Conservation (phyloP, 2,888 invertebrate species). For the Busseola fusca region DNA sequence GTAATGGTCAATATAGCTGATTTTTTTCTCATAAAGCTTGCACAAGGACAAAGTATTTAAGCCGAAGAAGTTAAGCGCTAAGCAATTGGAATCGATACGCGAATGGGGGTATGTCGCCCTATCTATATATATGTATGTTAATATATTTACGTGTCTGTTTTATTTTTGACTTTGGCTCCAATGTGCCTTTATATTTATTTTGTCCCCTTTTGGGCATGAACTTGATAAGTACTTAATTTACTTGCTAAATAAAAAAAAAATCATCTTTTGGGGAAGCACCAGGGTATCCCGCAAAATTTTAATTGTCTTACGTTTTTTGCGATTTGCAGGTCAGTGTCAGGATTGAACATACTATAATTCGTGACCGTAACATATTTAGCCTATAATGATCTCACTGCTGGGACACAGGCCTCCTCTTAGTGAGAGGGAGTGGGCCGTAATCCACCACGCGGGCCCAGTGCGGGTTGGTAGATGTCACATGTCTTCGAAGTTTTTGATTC, state of each 20-base stretch:
- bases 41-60: slow-evolving; percentile 87
- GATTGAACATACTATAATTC: too few relatives aligned
- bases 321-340: background rate
- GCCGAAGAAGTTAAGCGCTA: slow-evolving; percentile 94
- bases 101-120: slow-evolving; percentile 93
- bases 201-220: background rate
- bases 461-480: too few relatives aligned
- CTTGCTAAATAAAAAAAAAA: background rate
- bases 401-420: too few relatives aligned
- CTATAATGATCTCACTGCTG: too few relatives aligned
- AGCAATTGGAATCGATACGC: slow-evolving; percentile 95
- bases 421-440: too few relatives aligned
- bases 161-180: slow-evolving; percentile 68
- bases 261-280: background rate
- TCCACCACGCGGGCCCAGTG: too few relatives aligned
- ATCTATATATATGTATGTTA: slow-evolving; percentile 67
- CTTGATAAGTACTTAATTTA: background rate
- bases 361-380: too few relatives aligned
- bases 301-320: background rate
- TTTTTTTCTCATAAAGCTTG: slow-evolving; percentile 81
- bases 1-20: slow-evolving; percentile 60
- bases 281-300: background rate
- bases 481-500: too few relatives aligned
- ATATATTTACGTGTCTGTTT: slow-evolving; percentile 63
- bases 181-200: slow-evolving; percentile 39